Evolutionary conservation across 2,797 vertebrate genomes (phyloP), one percentile per base, ranked within the genome.

Genomic region (Pangasius djambal): DNA sequence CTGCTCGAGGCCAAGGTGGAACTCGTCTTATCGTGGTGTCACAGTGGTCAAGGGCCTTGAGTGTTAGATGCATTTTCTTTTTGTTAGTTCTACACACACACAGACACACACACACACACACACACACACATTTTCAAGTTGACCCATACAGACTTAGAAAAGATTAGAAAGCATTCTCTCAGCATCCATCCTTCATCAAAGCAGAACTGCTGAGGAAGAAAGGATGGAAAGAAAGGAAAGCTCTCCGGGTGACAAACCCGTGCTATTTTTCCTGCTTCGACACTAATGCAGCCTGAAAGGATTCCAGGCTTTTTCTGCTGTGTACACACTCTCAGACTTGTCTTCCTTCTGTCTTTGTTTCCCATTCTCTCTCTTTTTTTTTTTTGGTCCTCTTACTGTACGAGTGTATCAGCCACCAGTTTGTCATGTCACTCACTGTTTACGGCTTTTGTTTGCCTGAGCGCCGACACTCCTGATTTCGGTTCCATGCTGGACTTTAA

Each of bases 301-400:
- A 91, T 89, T 86, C 90, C 90, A 92, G 88, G 91, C 94, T 92
- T 90, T 57, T 57, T 37, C 93, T 92, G 92, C 91, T 90, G 87
- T 84, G 69, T 92, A 87, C 93, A 92, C 65, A 77, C 87, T 22
- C 85, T 82, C 91, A 86, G 87, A 34, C 89, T 87, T 82, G 57
- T 83, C 10, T 55, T 75, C 69, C 83, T 57, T 63, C 65, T 89
- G 31, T 22, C 78, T 81, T 20, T 57, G 3, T 82, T 40, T 40
- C 34, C 5, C 79, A 25, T 40, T 79, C 25, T 84, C 86, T 86
- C 40, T 10, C 40, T 40, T 40, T 5, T 44, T 44, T 44, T 6
- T 44, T 44, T 86, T 57, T 37, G 10, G 22, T 37, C 70, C 22
- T 18, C 28, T 67, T 12, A 15, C 15, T 44, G 57, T 13, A 63